Base-by-base conservation (phyloP, 2,113 vertebrate genomes). In the Gymnobelideus leadbeateri region DNA sequence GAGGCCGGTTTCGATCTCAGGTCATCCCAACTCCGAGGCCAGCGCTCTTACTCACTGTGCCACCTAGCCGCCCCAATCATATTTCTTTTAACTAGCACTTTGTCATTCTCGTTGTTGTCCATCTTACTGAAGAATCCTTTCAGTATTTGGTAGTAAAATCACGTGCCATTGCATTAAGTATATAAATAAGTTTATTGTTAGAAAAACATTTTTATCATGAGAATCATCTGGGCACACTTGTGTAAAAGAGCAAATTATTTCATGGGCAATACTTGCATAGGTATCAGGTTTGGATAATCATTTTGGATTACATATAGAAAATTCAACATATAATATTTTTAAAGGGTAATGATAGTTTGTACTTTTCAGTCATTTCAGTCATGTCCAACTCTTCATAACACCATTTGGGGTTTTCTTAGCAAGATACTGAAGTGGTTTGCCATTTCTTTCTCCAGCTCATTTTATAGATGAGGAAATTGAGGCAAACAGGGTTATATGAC, bases 31-130 rank as follows among this genome's bases (percentile, higher is more conserved):
- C n/a, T n/a, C n/a, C n/a, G n/a, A n/a, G n/a, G n/a, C n/a, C n/a
- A n/a, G n/a, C n/a, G n/a, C n/a, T n/a, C n/a, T n/a, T n/a, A n/a
- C n/a, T n/a, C n/a, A n/a, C n/a, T n/a, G n/a, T n/a, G n/a, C n/a
- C n/a, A n/a, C n/a, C n/a, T n/a, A n/a, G n/a, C n/a, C n/a, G n/a
- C n/a, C n/a, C n/a, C n/a, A n/a, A n/a, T 16, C 52, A 0, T 51
- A 90, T 92, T 94, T 92, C 61, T 93, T 57, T 55, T 49, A 84
- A 84, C n/a, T 84, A 93, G 49, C 52, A 92, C 5, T 89, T 96
- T 94, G 46, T 91, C 16, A 52, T 49, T 24, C 46, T 95, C 3
- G 1, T 46, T 92, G 57, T 54, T 92, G 68, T 52, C 68, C 77
- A 12, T 94, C 47, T 93, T 94, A 31, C n/a, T 2, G 37, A 94